Evolutionary conservation across 2,888 invertebrate species (phyloP), one percentile per base, ranked within the genome.

Genomic region (Dermolepida albohirtum): DNA sequence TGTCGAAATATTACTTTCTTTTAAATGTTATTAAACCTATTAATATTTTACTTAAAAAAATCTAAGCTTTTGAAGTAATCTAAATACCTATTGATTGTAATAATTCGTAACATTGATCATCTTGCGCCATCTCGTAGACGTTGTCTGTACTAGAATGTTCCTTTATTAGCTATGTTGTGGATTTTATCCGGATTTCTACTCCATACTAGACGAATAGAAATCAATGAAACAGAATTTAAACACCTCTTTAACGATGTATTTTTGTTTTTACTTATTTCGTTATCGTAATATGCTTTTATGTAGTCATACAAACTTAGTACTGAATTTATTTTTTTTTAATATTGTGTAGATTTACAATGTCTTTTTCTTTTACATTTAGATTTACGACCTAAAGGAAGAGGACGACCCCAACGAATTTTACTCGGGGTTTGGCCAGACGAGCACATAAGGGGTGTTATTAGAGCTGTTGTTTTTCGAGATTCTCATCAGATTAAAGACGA

Each of bases 401-500:
- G 96, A 39, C 86, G 96, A 74, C 96, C 96, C 22, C 96, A 96
- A 82, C 89, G 96, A 81, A 96, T 96, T 81, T 86, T 96, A 74
- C 86, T 96, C 74, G 96, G 96, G 71, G 93, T 95, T 70, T 96
- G 96, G 96, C 95, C 96, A 8, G 95, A 96, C 84, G 95, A 95
- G 81, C 95, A 95, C 84, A 95, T 96, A 82, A 91, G 94, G 80
- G 94, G 94, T 71, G 96, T 96, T 65, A 95, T 96, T 79, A 89
- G 95, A 78, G 94, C 95, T 68, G 95, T 96, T 64, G 96, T 96
- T 69, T 96, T 96, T 87, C 88, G 95, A 77, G 96, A 96, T 85
- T 91, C 92, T 11, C 90, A 91, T 81, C 91, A 92, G 82, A 87
- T 92, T 79, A 93, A 93, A 82, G 93, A 93, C 77, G 92, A 93